Conservation (phyloP, 2,888 invertebrate species). For the Perizoma flavofasciatum region DNA sequence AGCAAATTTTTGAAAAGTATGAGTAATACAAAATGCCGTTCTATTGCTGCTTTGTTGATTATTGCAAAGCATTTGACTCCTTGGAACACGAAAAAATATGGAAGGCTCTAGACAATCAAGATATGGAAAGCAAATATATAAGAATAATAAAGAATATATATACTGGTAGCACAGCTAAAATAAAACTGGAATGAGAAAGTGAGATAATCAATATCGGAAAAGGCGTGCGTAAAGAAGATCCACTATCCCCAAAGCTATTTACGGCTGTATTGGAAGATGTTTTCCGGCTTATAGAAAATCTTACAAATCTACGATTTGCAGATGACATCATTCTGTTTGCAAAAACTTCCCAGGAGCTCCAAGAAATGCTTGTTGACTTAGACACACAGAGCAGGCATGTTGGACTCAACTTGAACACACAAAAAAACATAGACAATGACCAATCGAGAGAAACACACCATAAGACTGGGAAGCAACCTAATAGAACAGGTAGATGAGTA, state of each 20-base stretch:
- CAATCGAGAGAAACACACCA: no score
- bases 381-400: no score
- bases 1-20: slow-evolving; percentile 23
- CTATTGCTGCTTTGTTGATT: slow-evolving; percentile 34
- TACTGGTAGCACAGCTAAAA: background rate
- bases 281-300: no score
- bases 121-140: background rate
- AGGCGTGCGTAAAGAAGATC: background rate
- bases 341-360: background rate
- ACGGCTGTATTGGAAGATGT: background rate
- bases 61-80: slow-evolving; percentile 31
- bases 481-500: no score
- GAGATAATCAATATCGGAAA: background rate
- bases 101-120: background rate
- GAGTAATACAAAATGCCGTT: slow-evolving; percentile 21
- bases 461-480: no score
- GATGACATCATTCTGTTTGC: background rate
- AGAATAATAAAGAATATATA: background rate
- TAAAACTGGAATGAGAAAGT: background rate
- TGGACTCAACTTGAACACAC: no score
- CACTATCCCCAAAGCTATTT: background rate
- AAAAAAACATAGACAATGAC: no score
- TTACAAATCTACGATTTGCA: no score
- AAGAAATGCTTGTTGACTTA: background rate
- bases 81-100: slow-evolving; percentile 20